Conservation (phyloP, 2,113 vertebrate genomes). For the Tenrec ecaudatus region DNA sequence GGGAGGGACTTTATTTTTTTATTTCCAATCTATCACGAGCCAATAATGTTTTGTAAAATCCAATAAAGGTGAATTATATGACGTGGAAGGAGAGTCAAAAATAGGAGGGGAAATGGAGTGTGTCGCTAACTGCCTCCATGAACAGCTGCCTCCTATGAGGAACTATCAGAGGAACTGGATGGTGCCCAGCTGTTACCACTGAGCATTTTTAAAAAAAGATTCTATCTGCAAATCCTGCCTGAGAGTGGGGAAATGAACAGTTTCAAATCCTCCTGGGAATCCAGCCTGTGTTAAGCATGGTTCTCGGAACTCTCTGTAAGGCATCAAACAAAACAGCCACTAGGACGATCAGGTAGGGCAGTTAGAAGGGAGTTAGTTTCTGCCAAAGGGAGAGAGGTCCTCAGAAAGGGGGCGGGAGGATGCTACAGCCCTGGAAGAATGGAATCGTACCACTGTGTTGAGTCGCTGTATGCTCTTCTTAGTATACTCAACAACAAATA, state of each 20-base stretch:
- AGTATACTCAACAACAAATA: neutral
- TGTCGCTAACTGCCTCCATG: neutral
- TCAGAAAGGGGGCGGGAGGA: too few relatives aligned
- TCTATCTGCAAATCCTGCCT: neutral
- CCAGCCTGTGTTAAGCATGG: neutral
- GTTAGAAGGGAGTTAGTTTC: too few relatives aligned
- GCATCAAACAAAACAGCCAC: neutral
- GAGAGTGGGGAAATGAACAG: neutral
- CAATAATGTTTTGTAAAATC: neutral
- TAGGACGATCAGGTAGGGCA: too few relatives aligned
- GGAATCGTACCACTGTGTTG: too few relatives aligned
- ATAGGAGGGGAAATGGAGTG: neutral
- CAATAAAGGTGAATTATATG: conserved; percentile 16
- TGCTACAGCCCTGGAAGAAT: too few relatives aligned
- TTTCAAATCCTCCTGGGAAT: neutral
- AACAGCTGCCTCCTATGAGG: neutral
- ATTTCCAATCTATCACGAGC: neutral
- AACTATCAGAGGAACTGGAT: neutral
- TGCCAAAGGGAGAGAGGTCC: too few relatives aligned
- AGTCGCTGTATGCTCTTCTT: neutral
- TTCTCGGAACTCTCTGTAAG: neutral
- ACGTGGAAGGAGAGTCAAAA: neutral
- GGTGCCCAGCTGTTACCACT: neutral
- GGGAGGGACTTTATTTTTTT: neutral
- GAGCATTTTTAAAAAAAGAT: neutral